phyloP scores from a whole-genome alignment of 2,888 invertebrate genomes.

The Synergus gifuensis region DNA sequence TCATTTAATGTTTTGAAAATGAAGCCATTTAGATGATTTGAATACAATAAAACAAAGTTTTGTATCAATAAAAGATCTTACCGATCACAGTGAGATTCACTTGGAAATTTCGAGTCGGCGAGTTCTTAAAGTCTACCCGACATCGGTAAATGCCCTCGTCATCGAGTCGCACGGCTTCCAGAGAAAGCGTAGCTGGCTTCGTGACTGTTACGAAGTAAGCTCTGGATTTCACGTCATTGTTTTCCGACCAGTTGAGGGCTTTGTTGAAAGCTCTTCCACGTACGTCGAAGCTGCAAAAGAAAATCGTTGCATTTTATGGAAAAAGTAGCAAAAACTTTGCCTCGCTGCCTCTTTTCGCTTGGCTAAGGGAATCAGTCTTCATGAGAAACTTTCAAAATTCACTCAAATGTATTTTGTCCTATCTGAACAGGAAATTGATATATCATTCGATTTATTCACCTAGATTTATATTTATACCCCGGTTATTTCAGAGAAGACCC shows the following conservation, averaged over 20 bases:
- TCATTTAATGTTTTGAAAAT: neutral
- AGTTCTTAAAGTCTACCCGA: conserved; percentile 80
- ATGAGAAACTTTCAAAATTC: conserved; percentile 18
- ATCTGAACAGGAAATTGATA: neutral
- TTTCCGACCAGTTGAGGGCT: conserved; percentile 79
- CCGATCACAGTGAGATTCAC: conserved; percentile 81
- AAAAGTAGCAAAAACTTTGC: neutral
- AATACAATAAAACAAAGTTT: neutral
- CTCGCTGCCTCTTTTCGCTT: neutral
- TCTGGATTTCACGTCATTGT: conserved; percentile 78
- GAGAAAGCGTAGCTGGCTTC: conserved; percentile 77
- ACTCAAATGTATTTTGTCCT: conserved; percentile 5
- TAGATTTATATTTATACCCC: neutral
- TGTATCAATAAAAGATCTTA: conserved; percentile 66
- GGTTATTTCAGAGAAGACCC: too few relatives aligned
- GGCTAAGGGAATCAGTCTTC: neutral
- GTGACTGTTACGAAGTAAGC: conserved; percentile 80
- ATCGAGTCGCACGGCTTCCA: conserved; percentile 77
- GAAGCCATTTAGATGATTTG: neutral
- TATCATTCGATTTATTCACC: neutral
- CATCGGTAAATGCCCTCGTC: conserved; percentile 79
- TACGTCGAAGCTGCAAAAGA: conserved; percentile 78
- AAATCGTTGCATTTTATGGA: conserved; percentile 44
- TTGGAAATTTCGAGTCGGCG: conserved; percentile 80
- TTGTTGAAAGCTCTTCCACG: conserved; percentile 78